Evolutionary conservation across 2,888 invertebrate species (phyloP).

Genomic region (Apodemia mormo): DNA sequence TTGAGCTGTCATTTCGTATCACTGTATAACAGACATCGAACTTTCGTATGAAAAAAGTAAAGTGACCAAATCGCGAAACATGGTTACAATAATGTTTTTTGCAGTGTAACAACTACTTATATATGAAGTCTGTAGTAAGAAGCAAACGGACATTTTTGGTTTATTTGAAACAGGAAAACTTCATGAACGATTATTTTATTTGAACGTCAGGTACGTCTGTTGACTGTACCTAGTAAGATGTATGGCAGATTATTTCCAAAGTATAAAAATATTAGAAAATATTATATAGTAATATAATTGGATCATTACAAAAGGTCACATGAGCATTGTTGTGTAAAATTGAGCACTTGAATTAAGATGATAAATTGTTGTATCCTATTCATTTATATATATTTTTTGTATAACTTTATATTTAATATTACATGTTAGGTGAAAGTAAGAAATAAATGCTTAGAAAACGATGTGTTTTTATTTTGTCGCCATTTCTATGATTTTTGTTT

Average conservation of each 20-base stretch:
- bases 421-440: not conserved
- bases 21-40: not conserved
- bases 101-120: not conserved
- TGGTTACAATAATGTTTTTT: not conserved
- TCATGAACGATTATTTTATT: not conserved
- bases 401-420: not conserved
- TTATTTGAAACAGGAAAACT: not conserved
- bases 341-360: not conserved
- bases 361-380: no score
- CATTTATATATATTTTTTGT: not conserved
- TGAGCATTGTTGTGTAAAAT: not conserved
- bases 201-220: not conserved
- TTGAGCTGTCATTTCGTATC: no score
- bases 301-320: not conserved
- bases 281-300: not conserved
- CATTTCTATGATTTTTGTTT: not conserved
- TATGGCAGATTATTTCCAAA: no score
- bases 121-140: not conserved
- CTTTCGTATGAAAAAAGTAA: no score
- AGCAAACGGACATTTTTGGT: not conserved
- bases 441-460: conserved; percentile 23
- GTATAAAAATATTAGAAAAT: no score
- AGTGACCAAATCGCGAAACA: not conserved
- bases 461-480: conserved; percentile 15
- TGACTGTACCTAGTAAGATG: not conserved